Conservation (phyloP, 2,113 vertebrate genomes). For the Gobius niger region DNA sequence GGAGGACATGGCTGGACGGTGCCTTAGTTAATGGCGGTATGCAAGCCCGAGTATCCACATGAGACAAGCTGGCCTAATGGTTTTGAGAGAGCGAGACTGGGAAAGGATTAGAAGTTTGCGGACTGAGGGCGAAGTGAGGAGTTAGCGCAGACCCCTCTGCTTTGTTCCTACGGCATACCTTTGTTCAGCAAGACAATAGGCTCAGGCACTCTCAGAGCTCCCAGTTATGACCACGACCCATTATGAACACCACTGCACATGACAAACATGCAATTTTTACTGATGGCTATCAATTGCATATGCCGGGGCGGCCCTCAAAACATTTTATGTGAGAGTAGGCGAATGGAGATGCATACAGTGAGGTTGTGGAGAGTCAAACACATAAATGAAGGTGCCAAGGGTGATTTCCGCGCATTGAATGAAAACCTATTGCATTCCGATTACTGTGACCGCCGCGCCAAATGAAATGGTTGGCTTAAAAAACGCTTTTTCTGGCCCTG, state of each 20-base stretch:
- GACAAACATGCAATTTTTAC: conserved; percentile 62
- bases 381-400: conserved; percentile 61
- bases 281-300: conserved; percentile 69
- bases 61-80: conserved; percentile 57
- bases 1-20: conserved; percentile 57
- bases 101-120: conserved; percentile 73
- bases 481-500: conserved; percentile 31
- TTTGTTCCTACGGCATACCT: conserved; percentile 59
- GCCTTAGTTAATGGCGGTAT: conserved; percentile 73
- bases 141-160: conserved; percentile 57
- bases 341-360: conserved; percentile 48
- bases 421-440: conserved; percentile 47
- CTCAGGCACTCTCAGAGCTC: conserved; percentile 57
- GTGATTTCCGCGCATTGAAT: conserved; percentile 53
- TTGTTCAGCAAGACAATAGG: conserved; percentile 62
- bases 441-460: conserved; percentile 37
- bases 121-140: conserved; percentile 49
- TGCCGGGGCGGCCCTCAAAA: conserved; percentile 30
- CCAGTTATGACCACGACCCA: conserved; percentile 66
- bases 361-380: conserved; percentile 37
- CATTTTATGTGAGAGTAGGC: conserved; percentile 34
- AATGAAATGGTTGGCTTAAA: conserved; percentile 57
- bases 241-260: conserved; percentile 55
- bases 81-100: conserved; percentile 50
- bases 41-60: conserved; percentile 47